phyloP scores from a whole-genome alignment of 1,140 invertebrate genomes.

The Nasonia longicornis region DNA sequence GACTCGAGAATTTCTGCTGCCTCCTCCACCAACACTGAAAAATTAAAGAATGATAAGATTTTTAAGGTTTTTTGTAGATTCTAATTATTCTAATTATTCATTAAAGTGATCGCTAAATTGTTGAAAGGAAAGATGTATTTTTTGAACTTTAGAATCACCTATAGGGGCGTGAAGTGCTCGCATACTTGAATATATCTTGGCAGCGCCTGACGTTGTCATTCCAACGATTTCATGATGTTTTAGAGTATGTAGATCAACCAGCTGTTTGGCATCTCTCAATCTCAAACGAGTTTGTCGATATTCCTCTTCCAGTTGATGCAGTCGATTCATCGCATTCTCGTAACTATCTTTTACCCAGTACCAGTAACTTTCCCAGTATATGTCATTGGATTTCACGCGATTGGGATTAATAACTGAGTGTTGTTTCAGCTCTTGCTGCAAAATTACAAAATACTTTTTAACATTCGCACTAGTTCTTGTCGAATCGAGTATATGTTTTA shows the following conservation, averaged over 20 bases:
- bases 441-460: neutral
- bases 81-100: neutral
- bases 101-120: too few species aligned
- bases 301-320: neutral
- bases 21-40: constrained; percentile 24
- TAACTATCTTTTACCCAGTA: constrained; percentile 2
- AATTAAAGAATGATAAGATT: neutral
- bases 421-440: neutral
- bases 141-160: neutral
- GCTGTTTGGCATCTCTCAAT: neutral
- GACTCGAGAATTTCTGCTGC: constrained; percentile 21
- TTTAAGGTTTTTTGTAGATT: neutral
- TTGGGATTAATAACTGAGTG: neutral
- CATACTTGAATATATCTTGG: neutral
- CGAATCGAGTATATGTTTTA: too few species aligned
- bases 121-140: too few species aligned
- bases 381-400: neutral
- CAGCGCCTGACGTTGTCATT: constrained; percentile 19
- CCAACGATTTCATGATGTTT: constrained; percentile 10
- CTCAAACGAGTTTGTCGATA: too few species aligned
- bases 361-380: neutral
- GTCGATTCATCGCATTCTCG: neutral
- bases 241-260: neutral
- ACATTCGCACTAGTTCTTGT: too few species aligned
- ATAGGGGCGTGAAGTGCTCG: neutral